These are phyloP conservation scores for Aurelia sp. DNA, from an alignment of 30 jellyfish, hydroid and myxozoan species.

Conservation along the genomic window DNA sequence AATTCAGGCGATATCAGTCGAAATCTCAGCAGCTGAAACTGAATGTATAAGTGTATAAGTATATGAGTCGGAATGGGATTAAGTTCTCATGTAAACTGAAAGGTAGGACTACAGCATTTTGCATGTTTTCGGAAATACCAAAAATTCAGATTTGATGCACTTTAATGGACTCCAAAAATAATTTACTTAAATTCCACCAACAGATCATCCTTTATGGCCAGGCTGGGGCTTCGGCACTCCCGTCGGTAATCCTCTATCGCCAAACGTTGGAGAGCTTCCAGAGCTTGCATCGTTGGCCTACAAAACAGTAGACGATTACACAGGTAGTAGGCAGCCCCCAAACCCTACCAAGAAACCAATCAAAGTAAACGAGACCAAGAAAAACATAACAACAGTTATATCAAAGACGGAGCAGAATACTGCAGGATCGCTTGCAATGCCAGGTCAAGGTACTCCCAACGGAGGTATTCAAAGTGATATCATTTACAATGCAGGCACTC, in stretches of 20 bases:
- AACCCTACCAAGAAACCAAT: constrained; percentile 54
- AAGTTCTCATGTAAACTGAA: no score
- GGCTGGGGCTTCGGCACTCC: constrained; percentile 90
- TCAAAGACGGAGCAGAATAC: not conserved
- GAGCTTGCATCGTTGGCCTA: constrained; percentile 77
- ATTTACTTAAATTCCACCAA: not conserved
- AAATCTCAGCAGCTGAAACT: no score
- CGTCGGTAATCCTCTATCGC: constrained; percentile 79
- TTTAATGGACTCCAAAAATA: no score
- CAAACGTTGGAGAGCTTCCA: constrained; percentile 70
- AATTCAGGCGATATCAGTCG: no score
- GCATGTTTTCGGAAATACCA: no score
- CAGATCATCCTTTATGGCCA: constrained; percentile 85
- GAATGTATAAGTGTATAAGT: no score
- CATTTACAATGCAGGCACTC: constrained; percentile 40
- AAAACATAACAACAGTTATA: not conserved
- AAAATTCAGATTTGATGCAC: no score
- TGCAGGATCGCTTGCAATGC: not conserved
- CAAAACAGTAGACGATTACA: constrained; percentile 55
- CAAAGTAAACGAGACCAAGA: not conserved
- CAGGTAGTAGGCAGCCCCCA: constrained; percentile 79
- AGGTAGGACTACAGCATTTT: no score
- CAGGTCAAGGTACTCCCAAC: not conserved
- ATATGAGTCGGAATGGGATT: no score
- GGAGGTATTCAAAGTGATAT: constrained; percentile 48